Percentiles rank a stretch among this genome's conserved stretches.
Evolutionary conservation across 2,797 vertebrate genomes (phyloP).

Genomic region (Trematomus bernacchii): DNA sequence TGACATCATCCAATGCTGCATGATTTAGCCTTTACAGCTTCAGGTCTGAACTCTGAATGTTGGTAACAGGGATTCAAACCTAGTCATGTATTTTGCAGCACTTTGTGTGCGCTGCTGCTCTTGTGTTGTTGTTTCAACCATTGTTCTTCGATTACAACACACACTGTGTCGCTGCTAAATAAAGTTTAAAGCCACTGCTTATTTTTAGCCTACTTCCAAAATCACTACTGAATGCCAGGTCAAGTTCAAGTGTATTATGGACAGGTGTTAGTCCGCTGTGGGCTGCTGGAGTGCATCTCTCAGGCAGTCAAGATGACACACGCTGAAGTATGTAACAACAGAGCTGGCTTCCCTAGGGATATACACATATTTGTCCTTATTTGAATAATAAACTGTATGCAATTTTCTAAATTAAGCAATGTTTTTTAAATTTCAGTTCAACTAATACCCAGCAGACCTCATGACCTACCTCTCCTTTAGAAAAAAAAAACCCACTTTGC

Average conservation of each 20-base stretch:
- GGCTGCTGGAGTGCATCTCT: conserved; percentile 63
- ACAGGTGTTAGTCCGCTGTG: conserved; percentile 69
- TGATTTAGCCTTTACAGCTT: conserved; percentile 45
- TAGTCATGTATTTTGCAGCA: conserved; percentile 9
- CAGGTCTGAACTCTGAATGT: conserved; percentile 38
- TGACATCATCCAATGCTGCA: conserved; percentile 32
- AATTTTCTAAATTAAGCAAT: not conserved
- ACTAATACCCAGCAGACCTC: not conserved
- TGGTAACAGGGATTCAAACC: conserved; percentile 26
- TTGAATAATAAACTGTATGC: not conserved
- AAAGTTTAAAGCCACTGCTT: conserved; percentile 43
- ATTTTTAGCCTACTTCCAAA: conserved; percentile 47
- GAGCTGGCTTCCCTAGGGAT: not conserved
- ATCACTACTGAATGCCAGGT: conserved; percentile 47
- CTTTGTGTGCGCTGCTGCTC: not conserved
- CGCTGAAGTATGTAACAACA: conserved; percentile 37
- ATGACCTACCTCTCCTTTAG: not conserved
- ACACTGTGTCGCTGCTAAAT: conserved; percentile 25
- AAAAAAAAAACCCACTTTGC: not conserved
- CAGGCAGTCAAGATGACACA: conserved; percentile 51
- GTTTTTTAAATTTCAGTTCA: not conserved
- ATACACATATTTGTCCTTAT: not conserved
- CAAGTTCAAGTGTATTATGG: conserved; percentile 64
- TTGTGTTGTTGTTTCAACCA: conserved; percentile 5
- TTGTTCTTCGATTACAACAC: conserved; percentile 34